phyloP scores from a whole-genome alignment of 1,140 invertebrate species.

The Plectrocnemia conspersa region DNA sequence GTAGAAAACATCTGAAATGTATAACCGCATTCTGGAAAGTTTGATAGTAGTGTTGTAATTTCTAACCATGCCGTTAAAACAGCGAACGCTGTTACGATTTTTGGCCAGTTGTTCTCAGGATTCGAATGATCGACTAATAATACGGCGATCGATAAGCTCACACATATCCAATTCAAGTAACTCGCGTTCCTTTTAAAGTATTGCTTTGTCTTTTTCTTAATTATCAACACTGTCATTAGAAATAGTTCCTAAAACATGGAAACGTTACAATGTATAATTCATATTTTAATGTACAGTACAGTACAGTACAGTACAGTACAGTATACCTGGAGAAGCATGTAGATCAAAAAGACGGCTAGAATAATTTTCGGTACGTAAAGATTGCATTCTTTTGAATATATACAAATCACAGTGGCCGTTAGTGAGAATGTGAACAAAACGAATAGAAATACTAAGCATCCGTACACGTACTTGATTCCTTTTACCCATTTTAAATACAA shows the following conservation, averaged over 20 bases:
- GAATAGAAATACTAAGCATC: constrained; percentile 45
- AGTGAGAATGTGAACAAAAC: constrained; percentile 40
- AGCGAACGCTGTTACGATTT: constrained; percentile 50
- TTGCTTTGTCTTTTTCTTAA: constrained; percentile 43
- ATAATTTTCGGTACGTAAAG: constrained; percentile 2
- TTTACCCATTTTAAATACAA: constrained; percentile 55
- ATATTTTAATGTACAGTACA: neutral
- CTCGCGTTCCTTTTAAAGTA: constrained; percentile 49
- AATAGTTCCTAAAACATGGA: constrained; percentile 41
- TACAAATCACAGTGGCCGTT: constrained; percentile 1
- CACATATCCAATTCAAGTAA: constrained; percentile 47
- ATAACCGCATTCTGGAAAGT: constrained; percentile 52
- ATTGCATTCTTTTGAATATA: constrained; percentile 1
- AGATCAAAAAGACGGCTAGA: neutral
- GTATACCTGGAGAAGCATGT: constrained; percentile 5
- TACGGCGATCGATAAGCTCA: constrained; percentile 39
- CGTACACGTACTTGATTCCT: constrained; percentile 50
- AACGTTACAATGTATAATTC: neutral
- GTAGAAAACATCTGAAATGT: constrained; percentile 54
- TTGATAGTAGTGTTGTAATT: constrained; percentile 51
- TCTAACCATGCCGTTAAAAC: constrained; percentile 53
- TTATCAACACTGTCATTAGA: constrained; percentile 33
- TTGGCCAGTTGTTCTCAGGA: constrained; percentile 43
- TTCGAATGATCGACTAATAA: constrained; percentile 34
- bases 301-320: neutral